A percentile compares a stretch with the other conserved stretches of the same genome.
Conservation (phyloP, 1,140 invertebrate species). For the Drosophila teissieri region DNA sequence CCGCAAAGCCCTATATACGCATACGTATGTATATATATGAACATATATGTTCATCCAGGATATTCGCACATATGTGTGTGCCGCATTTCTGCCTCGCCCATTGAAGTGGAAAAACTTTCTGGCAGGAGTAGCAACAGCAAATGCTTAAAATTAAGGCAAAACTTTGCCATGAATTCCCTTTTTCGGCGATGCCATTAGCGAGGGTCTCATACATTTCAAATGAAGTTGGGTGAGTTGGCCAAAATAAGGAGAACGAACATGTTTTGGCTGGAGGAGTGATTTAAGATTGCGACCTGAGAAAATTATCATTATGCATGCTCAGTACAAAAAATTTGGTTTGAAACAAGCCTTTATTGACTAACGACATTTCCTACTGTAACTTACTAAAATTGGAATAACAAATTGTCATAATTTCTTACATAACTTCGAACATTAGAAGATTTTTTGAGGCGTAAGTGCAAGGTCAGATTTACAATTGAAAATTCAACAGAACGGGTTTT, state of each 20-base stretch:
- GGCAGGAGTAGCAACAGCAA: conserved; percentile 59
- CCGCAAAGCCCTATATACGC: conserved; percentile 18
- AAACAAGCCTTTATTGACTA: too few relatives aligned
- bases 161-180: conserved; percentile 50
- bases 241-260: conserved; percentile 29
- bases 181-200: conserved; percentile 17
- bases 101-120: conserved; percentile 79
- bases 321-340: neutral
- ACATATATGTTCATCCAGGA: conserved; percentile 24
- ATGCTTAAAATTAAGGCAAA: conserved; percentile 74
- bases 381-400: too few relatives aligned
- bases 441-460: too few relatives aligned
- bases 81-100: conserved; percentile 23
- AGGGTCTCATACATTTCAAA: conserved; percentile 30
- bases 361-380: too few relatives aligned
- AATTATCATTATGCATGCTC: neutral
- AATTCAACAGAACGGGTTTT: too few relatives aligned
- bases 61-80: conserved; percentile 31
- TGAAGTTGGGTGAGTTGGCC: conserved; percentile 32
- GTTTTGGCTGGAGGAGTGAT: neutral
- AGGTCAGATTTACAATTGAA: too few relatives aligned
- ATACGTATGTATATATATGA: neutral
- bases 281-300: neutral
- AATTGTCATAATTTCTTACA: too few relatives aligned
- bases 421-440: too few relatives aligned